phyloP scores from a whole-genome alignment of 2,888 invertebrate genomes.

The Ceratothoa steindachneri region DNA sequence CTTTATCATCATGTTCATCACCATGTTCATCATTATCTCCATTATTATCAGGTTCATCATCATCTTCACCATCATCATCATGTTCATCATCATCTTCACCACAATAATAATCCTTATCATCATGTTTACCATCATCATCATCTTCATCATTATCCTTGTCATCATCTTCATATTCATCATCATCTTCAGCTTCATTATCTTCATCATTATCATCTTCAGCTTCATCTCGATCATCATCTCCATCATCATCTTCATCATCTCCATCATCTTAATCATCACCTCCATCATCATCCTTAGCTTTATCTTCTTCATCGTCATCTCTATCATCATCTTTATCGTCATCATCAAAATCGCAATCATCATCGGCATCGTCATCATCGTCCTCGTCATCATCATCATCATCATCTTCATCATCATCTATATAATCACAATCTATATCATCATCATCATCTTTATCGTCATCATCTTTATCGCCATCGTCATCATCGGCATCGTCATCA shows the following conservation, averaged over 20 bases:
- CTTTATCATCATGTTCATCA: too few species aligned
- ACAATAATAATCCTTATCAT: conserved; percentile 2
- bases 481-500: not conserved
- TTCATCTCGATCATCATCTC: conserved; percentile 13
- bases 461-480: conserved; percentile 1
- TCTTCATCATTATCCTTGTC: not conserved
- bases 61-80: conserved; percentile 19
- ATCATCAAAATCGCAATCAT: too few species aligned
- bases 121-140: conserved; percentile 6
- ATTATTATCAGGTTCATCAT: too few species aligned
- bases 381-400: conserved; percentile 3
- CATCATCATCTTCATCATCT: conserved; percentile 17
- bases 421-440: conserved; percentile 7
- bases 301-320: too few species aligned
- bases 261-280: too few species aligned
- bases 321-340: conserved; percentile 15
- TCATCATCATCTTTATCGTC: not conserved
- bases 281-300: conserved; percentile 7
- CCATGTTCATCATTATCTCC: too few species aligned
- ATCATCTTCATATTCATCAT: conserved; percentile 3
- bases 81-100: conserved; percentile 2
- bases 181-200: not conserved
- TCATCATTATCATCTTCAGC: conserved; percentile 7
- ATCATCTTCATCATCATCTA: conserved; percentile 11
- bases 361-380: conserved; percentile 8